phyloP scores from a whole-genome alignment of 2,113 vertebrate species.

The Panurus biarmicus region DNA sequence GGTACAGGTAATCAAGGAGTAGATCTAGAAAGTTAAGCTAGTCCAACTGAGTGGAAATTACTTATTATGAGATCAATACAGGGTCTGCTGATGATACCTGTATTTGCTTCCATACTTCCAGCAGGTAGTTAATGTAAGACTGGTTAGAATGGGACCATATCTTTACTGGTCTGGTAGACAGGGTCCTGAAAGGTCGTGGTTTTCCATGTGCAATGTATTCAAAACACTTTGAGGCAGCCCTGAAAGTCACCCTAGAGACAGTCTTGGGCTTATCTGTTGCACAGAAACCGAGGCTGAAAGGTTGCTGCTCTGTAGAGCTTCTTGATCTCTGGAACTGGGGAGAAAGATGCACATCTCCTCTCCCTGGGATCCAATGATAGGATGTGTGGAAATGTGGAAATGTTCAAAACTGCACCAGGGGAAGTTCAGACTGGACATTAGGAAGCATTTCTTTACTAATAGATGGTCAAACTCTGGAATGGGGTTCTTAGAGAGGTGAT shows the following conservation, averaged over 20 bases:
- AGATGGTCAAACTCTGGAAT: not conserved
- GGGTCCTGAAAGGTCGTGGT: not conserved
- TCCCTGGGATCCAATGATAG: not conserved
- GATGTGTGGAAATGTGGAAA: accelerated
- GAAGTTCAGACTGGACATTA: not conserved
- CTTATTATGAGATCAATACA: not conserved
- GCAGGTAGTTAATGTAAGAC: not conserved
- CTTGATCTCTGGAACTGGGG: not conserved
- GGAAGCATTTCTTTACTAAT: not conserved
- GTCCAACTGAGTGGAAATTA: not conserved
- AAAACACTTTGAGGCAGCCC: not conserved
- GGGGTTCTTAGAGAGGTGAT: not conserved
- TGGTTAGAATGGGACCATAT: not conserved
- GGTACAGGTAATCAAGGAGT: not conserved
- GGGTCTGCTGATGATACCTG: not conserved
- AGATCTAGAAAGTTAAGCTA: not conserved
- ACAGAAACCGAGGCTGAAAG: not conserved
- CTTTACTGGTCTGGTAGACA: not conserved
- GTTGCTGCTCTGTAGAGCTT: not conserved
- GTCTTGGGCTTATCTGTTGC: not conserved
- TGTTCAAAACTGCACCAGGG: not conserved
- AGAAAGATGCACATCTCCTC: not conserved
- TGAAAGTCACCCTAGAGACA: not conserved
- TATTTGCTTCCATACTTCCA: not conserved
- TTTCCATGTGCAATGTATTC: not conserved